These are phyloP conservation scores for Sigmodon hispidus DNA, from an alignment of 2,113 vertebrate genomes.

Conservation along the genomic window DNA sequence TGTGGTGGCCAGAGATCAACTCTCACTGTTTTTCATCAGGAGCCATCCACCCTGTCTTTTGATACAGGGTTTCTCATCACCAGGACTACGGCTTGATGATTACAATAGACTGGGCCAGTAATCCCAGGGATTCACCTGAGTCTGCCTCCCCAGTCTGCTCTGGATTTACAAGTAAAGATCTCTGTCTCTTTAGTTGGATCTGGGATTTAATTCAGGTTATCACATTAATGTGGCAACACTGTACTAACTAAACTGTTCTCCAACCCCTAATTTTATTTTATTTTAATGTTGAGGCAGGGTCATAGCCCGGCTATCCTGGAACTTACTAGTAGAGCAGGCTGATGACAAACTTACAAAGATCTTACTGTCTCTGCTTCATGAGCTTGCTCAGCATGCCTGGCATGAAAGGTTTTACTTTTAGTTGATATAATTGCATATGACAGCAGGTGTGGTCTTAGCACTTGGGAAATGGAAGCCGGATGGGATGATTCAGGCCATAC, in stretches of 20 bases:
- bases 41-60: background rate
- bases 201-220: no score
- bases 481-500: background rate
- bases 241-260: background rate
- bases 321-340: background rate
- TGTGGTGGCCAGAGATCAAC: background rate
- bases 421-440: background rate
- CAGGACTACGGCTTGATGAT: background rate
- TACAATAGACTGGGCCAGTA: background rate
- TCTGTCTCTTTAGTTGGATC: background rate
- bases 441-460: background rate
- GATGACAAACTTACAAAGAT: background rate
- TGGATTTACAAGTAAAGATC: background rate
- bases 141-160: background rate
- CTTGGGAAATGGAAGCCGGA: no score
- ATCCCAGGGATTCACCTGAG: background rate
- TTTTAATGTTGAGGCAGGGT: background rate
- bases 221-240: background rate
- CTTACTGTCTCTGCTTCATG: background rate
- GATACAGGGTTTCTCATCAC: background rate
- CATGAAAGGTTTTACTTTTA: background rate
- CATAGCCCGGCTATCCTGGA: background rate
- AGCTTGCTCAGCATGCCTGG: background rate
- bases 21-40: background rate
- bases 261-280: background rate